Percentiles rank a stretch among this genome's conserved stretches.
These are phyloP conservation scores for Heliconius melpomene DNA, from an alignment of 1,140 invertebrate species.

Conservation along the genomic window DNA sequence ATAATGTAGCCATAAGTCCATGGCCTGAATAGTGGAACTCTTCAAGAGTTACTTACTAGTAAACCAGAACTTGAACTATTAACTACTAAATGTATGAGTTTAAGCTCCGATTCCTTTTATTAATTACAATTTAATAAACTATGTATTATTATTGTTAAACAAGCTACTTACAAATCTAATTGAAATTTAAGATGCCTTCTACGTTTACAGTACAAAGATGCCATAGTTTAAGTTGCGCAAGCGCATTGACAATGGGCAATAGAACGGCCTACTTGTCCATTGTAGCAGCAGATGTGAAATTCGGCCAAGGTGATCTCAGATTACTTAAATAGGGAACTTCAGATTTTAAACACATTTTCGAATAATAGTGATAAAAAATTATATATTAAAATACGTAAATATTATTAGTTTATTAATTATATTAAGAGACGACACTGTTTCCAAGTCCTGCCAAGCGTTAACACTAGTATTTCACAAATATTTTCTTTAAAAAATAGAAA, in stretches of 20 bases:
- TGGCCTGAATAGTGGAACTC: too few species aligned
- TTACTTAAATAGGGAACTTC: conserved; percentile 43
- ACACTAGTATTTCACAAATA: too few species aligned
- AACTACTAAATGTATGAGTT: too few species aligned
- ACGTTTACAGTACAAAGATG: conserved; percentile 17
- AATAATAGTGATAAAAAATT: not conserved
- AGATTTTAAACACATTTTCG: not conserved
- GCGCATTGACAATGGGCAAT: conserved; percentile 69
- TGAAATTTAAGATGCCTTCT: not conserved
- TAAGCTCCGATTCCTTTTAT: too few species aligned
- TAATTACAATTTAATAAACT: not conserved
- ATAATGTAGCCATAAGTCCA: too few species aligned
- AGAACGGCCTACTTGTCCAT: conserved; percentile 65
- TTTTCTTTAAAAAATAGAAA: too few species aligned
- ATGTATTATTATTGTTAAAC: too few species aligned
- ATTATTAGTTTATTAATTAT: not conserved
- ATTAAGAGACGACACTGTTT: too few species aligned
- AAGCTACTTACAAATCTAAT: not conserved
- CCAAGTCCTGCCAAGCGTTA: too few species aligned
- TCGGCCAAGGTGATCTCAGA: conserved; percentile 67
- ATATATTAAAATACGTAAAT: not conserved
- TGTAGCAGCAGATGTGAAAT: conserved; percentile 74
- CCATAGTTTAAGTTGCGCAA: conserved; percentile 50
- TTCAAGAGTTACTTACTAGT: too few species aligned
- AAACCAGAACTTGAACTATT: too few species aligned